These are phyloP conservation scores for Macrophya alboannulata DNA, from an alignment of 2,888 invertebrate genomes.

Conservation along the genomic window DNA sequence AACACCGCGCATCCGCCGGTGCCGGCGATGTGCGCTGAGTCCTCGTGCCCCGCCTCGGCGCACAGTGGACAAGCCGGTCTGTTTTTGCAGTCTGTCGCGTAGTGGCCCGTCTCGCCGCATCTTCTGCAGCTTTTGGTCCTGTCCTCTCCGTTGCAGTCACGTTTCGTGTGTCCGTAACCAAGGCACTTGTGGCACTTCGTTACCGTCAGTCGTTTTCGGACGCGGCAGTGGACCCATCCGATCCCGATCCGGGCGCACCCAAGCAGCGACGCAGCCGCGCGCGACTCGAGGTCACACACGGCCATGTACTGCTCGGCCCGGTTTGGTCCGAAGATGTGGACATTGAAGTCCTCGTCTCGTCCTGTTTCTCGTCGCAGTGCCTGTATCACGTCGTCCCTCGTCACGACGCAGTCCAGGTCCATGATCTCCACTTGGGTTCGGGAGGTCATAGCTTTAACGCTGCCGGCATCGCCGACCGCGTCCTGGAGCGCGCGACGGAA, in stretches of 20 bases:
- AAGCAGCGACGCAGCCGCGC: constrained; percentile 49
- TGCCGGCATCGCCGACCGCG: constrained; percentile 55
- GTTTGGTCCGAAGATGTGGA: constrained; percentile 56
- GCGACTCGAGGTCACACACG: constrained; percentile 56
- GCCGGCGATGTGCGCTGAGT: constrained; percentile 55
- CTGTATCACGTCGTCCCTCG: constrained; percentile 52
- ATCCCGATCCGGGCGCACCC: constrained; percentile 54
- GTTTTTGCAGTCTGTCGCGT: constrained; percentile 48
- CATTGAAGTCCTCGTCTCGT: constrained; percentile 8
- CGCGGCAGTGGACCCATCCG: constrained; percentile 55
- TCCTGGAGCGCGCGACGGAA: constrained; percentile 49
- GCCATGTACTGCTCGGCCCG: constrained; percentile 55
- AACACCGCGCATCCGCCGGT: constrained; percentile 56
- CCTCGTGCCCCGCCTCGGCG: constrained; percentile 53
- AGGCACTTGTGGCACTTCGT: constrained; percentile 48
- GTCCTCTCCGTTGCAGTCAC: constrained; percentile 18
- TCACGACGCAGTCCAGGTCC: constrained; percentile 59
- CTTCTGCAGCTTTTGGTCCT: constrained; percentile 35
- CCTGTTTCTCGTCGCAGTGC: constrained; percentile 55
- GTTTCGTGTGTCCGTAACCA: not conserved
- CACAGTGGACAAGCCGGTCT: constrained; percentile 50
- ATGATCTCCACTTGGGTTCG: constrained; percentile 57
- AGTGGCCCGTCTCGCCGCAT: constrained; percentile 54
- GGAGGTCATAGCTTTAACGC: constrained; percentile 45
- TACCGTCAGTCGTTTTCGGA: constrained; percentile 50